Conservation (phyloP, 1,140 invertebrate genomes). For the Ceratoteleas bidentatus region DNA sequence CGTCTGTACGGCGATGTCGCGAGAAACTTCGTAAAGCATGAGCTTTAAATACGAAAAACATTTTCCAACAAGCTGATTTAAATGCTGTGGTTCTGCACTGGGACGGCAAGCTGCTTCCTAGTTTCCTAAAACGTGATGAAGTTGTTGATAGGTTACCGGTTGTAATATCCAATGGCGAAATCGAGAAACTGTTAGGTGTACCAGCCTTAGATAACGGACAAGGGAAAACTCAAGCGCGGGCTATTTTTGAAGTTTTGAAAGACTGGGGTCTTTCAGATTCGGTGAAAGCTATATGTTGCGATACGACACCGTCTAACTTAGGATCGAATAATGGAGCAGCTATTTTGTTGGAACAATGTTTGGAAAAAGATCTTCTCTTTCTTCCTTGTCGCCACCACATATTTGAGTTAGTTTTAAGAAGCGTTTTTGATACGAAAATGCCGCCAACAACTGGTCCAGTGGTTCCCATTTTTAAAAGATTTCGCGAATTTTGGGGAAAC, state of each 20-base stretch:
- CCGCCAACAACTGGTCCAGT: constrained; percentile 1
- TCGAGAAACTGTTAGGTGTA: constrained; percentile 13
- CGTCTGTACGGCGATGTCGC: not conserved
- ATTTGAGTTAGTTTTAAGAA: not conserved
- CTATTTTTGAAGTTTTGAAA: constrained; percentile 13
- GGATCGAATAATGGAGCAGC: too few relatives aligned
- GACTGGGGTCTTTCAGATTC: constrained; percentile 7
- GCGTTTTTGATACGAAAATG: constrained; percentile 1
- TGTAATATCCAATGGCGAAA: constrained; percentile 12
- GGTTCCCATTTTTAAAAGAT: constrained; percentile 5
- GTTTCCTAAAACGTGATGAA: constrained; percentile 1
- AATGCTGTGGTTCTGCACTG: constrained; percentile 6
- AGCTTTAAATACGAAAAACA: constrained; percentile 2
- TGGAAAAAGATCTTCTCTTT: too few relatives aligned
- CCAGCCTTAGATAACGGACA: constrained; percentile 14
- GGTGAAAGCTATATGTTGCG: constrained; percentile 2
- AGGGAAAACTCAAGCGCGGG: constrained; percentile 12
- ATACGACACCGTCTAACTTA: too few relatives aligned
- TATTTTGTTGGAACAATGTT: too few relatives aligned
- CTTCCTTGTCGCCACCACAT: not conserved
- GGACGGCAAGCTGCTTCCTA: constrained; percentile 19
- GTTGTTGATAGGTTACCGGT: constrained; percentile 19
- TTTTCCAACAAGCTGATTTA: not conserved
- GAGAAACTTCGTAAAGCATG: not conserved
- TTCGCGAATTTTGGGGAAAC: not conserved